These are phyloP conservation scores for Hylyphantes graminicola DNA, from an alignment of 1,140 invertebrate genomes.

Conservation along the genomic window DNA sequence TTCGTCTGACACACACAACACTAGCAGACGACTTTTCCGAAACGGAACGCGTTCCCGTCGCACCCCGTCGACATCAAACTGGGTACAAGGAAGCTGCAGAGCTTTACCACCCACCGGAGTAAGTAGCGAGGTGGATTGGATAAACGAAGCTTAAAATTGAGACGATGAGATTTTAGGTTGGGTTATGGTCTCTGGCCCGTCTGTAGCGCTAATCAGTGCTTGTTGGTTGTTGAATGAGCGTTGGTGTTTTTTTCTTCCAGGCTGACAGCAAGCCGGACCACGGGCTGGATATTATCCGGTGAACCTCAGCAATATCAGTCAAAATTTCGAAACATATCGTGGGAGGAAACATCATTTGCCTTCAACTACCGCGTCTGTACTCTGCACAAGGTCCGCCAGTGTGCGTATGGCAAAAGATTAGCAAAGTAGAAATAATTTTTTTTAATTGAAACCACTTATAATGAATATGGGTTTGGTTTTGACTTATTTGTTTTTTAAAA, in stretches of 20 bases:
- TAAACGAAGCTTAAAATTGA: constrained; percentile 24
- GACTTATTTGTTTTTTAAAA: neutral
- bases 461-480: neutral
- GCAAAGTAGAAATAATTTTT: constrained; percentile 75
- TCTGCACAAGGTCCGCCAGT: constrained; percentile 79
- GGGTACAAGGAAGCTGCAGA: constrained; percentile 48
- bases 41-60: constrained; percentile 9
- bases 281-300: constrained; percentile 81
- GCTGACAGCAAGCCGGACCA: constrained; percentile 90
- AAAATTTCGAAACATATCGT: constrained; percentile 76
- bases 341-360: constrained; percentile 72
- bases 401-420: constrained; percentile 82
- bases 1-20: neutral
- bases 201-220: neutral
- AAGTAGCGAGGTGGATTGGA: constrained; percentile 30
- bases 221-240: neutral
- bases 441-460: neutral
- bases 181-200: neutral
- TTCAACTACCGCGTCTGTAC: constrained; percentile 71
- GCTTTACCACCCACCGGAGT: constrained; percentile 29
- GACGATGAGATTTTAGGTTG: neutral
- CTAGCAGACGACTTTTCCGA: neutral
- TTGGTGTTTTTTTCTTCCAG: constrained; percentile 68
- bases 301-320: constrained; percentile 77
- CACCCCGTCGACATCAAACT: constrained; percentile 40